Conservation (phyloP, 2,888 invertebrate species). For the Calameuta idolon region DNA sequence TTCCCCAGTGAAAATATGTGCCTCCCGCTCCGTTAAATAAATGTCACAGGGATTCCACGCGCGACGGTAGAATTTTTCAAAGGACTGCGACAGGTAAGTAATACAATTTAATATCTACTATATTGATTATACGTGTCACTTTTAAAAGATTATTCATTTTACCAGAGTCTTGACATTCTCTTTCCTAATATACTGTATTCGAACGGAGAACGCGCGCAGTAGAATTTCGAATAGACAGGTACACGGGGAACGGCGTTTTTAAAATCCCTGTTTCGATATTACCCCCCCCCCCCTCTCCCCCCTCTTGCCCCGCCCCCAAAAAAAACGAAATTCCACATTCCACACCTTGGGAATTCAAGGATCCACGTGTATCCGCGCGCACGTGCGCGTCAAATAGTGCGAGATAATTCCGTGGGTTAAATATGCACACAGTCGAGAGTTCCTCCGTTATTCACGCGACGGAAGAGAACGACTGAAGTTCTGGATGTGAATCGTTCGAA, state of each 20-base stretch:
- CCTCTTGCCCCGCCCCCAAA: no score
- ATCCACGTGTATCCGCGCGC: background rate
- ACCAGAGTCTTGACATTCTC: background rate
- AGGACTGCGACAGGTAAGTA: background rate
- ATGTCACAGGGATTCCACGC: background rate
- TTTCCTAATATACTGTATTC: background rate
- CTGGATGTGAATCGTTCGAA: background rate
- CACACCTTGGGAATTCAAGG: background rate
- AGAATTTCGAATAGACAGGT: background rate
- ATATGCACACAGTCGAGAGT: background rate
- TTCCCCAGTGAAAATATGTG: background rate
- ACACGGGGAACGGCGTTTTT: background rate
- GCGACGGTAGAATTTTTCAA: background rate
- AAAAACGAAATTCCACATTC: background rate
- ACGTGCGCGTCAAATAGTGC: background rate
- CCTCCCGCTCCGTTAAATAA: background rate
- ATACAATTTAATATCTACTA: background rate
- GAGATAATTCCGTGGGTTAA: background rate
- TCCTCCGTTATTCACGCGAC: background rate
- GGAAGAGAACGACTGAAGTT: background rate
- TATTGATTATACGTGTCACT: background rate
- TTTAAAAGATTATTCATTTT: background rate
- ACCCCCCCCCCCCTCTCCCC: background rate
- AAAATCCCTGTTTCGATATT: background rate
- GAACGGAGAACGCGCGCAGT: background rate